phyloP scores from a whole-genome alignment of 2,888 invertebrate genomes.

The Eremobia ochroleuca region DNA sequence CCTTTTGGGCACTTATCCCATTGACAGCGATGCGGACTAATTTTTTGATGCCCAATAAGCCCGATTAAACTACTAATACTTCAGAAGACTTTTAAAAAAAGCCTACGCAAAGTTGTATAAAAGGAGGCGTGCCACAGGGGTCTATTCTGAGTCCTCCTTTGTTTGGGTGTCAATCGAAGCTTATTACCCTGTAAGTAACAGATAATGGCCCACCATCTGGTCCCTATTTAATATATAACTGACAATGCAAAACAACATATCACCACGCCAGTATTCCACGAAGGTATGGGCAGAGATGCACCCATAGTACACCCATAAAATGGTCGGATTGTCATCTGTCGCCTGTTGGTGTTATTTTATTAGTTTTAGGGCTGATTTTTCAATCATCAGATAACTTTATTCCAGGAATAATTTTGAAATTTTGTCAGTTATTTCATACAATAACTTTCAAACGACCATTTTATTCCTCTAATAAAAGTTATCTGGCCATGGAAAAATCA shows the following conservation, averaged over 20 bases:
- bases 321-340: not conserved
- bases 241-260: not conserved
- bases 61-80: not conserved
- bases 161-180: not conserved
- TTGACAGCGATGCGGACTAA: too few species aligned
- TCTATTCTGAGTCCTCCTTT: not conserved
- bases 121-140: not conserved
- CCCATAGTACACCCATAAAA: not conserved
- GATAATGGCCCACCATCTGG: not conserved
- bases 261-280: not conserved
- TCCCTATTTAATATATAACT: not conserved
- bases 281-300: not conserved
- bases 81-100: not conserved
- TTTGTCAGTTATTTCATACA: too few species aligned
- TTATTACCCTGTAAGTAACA: not conserved
- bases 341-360: not conserved
- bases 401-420: too few species aligned
- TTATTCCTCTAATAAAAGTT: too few species aligned
- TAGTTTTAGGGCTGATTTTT: too few species aligned
- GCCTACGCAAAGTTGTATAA: too few species aligned
- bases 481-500: too few species aligned
- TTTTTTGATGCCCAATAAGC: too few species aligned
- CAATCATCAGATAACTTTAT: too few species aligned
- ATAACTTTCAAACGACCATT: too few species aligned
- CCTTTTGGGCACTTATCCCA: too few species aligned